These are phyloP conservation scores for Harmothoe impar DNA, from an alignment of 2,888 invertebrate genomes.

Conservation along the genomic window DNA sequence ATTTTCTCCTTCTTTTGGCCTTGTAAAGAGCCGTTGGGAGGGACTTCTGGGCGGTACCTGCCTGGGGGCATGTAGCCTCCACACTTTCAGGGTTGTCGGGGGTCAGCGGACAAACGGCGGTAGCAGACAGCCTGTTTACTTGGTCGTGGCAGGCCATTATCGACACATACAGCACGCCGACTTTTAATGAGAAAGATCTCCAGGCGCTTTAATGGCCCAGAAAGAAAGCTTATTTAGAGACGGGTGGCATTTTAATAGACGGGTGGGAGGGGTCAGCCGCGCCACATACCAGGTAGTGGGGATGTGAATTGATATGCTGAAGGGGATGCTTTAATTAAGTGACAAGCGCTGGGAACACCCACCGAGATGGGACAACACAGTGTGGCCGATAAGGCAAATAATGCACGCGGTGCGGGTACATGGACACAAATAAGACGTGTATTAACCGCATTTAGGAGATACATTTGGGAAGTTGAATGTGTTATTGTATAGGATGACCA, in stretches of 20 bases:
- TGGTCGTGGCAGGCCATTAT: background rate
- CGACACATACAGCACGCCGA: background rate
- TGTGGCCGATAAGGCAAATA: background rate
- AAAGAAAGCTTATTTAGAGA: background rate
- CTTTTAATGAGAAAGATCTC: background rate
- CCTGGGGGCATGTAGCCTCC: background rate
- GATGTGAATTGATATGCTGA: background rate
- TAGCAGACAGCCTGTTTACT: background rate
- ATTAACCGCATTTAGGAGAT: no score
- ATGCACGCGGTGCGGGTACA: no score
- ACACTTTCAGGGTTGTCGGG: background rate
- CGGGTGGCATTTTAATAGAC: background rate
- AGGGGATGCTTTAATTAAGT: constrained; percentile 22
- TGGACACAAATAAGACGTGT: no score
- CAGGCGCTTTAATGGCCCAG: background rate
- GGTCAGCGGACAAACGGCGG: background rate
- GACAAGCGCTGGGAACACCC: constrained; percentile 35
- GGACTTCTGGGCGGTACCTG: background rate
- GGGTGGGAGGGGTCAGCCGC: background rate
- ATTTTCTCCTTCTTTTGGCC: no score
- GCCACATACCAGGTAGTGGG: background rate
- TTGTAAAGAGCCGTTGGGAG: no score
- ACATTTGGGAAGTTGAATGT: no score
- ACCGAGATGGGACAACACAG: background rate
- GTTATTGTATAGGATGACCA: no score